phyloP scores from a whole-genome alignment of 1,140 invertebrate genomes.

The Camponotus pennsylvanicus region DNA sequence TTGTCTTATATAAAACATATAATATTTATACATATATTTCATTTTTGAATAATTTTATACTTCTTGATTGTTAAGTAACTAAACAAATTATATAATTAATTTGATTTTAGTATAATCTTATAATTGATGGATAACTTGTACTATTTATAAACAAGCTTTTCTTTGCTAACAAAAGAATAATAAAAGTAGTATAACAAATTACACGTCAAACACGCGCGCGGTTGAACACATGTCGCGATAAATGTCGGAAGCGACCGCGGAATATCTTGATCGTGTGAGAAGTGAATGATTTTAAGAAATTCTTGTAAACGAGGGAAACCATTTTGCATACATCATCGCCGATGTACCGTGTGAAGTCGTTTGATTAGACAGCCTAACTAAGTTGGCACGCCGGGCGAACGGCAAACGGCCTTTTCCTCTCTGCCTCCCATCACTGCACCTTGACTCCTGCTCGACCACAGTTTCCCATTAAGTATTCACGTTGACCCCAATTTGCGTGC shows the following conservation, averaged over 20 bases:
- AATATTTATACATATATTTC: neutral
- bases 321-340: slow-evolving; percentile 58
- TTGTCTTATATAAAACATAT: too few relatives aligned
- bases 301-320: slow-evolving; percentile 47
- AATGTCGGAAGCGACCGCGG: neutral
- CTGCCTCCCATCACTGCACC: slow-evolving; percentile 82
- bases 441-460: slow-evolving; percentile 83
- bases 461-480: slow-evolving; percentile 83
- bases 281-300: slow-evolving; percentile 41
- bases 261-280: neutral
- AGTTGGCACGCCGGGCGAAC: slow-evolving; percentile 83
- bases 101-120: neutral
- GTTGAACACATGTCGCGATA: neutral
- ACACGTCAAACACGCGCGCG: neutral
- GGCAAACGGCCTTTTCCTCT: slow-evolving; percentile 83
- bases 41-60: too few relatives aligned
- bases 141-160: neutral
- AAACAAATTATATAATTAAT: neutral
- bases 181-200: neutral
- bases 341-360: slow-evolving; percentile 71
- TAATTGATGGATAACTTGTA: neutral
- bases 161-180: neutral
- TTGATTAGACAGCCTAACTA: slow-evolving; percentile 83
- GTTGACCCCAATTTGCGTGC: slow-evolving; percentile 84
- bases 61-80: too few relatives aligned